These are phyloP conservation scores for Bambusicola thoracicus DNA, from an alignment of 2,113 vertebrate genomes.

Conservation along the genomic window DNA sequence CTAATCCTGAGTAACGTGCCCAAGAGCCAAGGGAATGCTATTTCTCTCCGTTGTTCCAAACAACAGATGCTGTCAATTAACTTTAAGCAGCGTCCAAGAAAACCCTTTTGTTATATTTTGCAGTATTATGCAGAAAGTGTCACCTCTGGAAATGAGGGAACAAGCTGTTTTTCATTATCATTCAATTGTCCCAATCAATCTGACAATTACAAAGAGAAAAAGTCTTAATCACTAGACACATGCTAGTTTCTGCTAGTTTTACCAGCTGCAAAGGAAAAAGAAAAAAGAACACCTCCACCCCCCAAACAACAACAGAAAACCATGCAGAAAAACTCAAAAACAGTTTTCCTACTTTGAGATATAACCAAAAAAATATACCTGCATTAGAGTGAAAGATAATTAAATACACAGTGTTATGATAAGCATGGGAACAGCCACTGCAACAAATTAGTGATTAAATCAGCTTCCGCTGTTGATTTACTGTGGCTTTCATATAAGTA, in stretches of 20 bases:
- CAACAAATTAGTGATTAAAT: conserved; percentile 64
- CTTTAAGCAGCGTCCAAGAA: conserved; percentile 79
- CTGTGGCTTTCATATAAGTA: conserved; percentile 54
- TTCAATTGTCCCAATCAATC: conserved; percentile 77
- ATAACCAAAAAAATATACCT: conserved; percentile 9
- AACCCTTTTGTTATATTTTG: conserved; percentile 76
- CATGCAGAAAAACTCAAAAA: neutral
- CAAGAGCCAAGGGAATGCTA: conserved; percentile 77
- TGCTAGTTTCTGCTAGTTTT: conserved; percentile 67
- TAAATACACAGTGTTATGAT: conserved; percentile 44
- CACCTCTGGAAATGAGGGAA: conserved; percentile 75
- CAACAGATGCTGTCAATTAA: conserved; percentile 95
- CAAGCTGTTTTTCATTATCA: conserved; percentile 78
- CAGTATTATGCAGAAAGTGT: conserved; percentile 73
- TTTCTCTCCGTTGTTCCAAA: conserved; percentile 81
- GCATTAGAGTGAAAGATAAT: conserved; percentile 36
- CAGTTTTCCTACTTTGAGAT: neutral
- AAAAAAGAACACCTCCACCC: neutral
- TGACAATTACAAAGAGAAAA: conserved; percentile 76
- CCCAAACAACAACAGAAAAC: neutral
- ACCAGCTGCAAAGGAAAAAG: conserved; percentile 58
- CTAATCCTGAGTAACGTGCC: conserved; percentile 82
- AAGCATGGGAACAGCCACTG: conserved; percentile 39
- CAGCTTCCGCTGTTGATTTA: conserved; percentile 54
- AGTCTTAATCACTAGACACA: conserved; percentile 70